These are phyloP conservation scores for Alligator sinensis DNA, from an alignment of 2,113 vertebrate species.

Conservation along the genomic window DNA sequence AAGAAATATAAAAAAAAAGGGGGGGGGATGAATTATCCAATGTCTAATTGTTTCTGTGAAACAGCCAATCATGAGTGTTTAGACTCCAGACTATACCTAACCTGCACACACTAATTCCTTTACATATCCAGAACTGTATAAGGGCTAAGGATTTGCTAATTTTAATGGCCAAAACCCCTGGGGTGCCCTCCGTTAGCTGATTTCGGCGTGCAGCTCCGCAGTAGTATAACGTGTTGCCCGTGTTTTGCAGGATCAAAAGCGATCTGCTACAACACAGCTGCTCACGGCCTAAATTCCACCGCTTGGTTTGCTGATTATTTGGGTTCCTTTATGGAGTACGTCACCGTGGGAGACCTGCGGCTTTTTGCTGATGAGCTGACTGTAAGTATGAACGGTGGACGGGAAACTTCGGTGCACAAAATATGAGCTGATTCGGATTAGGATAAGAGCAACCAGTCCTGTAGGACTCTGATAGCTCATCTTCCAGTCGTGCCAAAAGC, in stretches of 20 bases:
- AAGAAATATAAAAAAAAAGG: background rate
- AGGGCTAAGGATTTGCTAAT: too few species aligned
- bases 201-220: background rate
- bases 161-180: background rate
- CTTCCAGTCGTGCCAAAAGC: background rate
- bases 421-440: background rate
- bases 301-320: conserved; percentile 65
- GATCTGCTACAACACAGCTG: conserved; percentile 12
- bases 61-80: background rate
- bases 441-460: background rate
- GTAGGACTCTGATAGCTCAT: background rate
- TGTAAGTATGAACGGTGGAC: conserved; percentile 7
- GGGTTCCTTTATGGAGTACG: conserved; percentile 54
- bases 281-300: conserved; percentile 26
- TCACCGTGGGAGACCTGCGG: conserved; percentile 46
- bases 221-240: background rate
- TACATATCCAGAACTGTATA: background rate
- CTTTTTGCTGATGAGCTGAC: conserved; percentile 56
- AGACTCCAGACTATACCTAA: background rate
- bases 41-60: background rate
- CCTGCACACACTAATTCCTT: background rate
- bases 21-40: background rate
- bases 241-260: conserved; percentile 25
- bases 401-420: background rate
- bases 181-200: background rate